Evolutionary conservation across 2,888 invertebrate species (phyloP).

Genomic region (Mesorhabditis sp.): DNA sequence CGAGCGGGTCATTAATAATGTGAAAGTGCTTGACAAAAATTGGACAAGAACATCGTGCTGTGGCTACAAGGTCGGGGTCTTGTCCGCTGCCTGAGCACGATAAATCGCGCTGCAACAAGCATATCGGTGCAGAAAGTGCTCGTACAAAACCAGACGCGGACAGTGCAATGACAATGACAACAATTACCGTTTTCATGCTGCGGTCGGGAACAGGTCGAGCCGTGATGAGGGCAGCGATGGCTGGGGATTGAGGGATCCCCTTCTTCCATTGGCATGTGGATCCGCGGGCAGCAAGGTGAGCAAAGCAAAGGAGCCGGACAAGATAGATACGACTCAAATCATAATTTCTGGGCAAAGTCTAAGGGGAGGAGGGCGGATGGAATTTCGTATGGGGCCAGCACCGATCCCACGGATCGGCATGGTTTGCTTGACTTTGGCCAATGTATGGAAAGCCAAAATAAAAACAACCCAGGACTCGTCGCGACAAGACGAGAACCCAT

Average conservation of each 20-base stretch:
- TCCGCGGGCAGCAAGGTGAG: not conserved
- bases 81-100: too few relatives aligned
- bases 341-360: not conserved
- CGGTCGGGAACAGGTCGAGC: too few relatives aligned
- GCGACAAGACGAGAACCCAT: not conserved
- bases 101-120: not conserved
- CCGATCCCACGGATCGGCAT: too few relatives aligned
- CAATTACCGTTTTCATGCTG: constrained; percentile 6
- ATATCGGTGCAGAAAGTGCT: not conserved
- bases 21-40: too few relatives aligned
- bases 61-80: too few relatives aligned
- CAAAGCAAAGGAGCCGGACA: constrained; percentile 1
- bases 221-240: not conserved
- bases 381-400: too few relatives aligned
- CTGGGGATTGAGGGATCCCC: not conserved
- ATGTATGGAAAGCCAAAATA: not conserved
- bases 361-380: too few relatives aligned
- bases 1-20: too few relatives aligned
- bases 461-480: not conserved
- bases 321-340: not conserved
- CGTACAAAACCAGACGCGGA: constrained; percentile 1
- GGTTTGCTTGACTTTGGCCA: too few relatives aligned
- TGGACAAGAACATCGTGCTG: too few relatives aligned
- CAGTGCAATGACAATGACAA: not conserved
- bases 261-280: not conserved